Conservation (phyloP, 2,888 invertebrate genomes). For the Eretmocerus hayati region DNA sequence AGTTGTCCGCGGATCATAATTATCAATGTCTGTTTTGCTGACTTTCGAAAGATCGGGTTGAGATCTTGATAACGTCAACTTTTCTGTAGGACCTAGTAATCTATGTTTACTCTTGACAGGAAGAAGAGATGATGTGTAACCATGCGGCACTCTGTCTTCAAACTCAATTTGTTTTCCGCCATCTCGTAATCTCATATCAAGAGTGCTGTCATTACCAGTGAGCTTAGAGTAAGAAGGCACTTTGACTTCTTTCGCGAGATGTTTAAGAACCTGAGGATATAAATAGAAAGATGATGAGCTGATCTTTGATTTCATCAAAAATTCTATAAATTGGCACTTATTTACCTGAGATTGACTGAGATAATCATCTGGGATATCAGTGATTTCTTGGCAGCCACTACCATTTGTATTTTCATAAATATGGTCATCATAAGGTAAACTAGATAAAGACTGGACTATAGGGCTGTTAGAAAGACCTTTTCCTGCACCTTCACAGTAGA, state of each 20-base stretch:
- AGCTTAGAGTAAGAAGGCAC: constrained; percentile 39
- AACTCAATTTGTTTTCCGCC: constrained; percentile 37
- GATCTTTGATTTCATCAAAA: neutral
- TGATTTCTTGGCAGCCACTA: constrained; percentile 60
- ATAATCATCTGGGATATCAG: constrained; percentile 79
- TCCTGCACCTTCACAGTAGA: constrained; percentile 42
- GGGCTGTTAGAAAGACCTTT: constrained; percentile 46
- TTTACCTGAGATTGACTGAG: constrained; percentile 66
- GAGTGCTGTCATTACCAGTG: constrained; percentile 32
- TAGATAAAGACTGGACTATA: constrained; percentile 45
- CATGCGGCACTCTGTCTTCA: constrained; percentile 36
- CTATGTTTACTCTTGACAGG: constrained; percentile 41
- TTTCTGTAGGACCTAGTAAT: constrained; percentile 48
- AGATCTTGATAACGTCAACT: constrained; percentile 65
- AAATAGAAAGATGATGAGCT: neutral
- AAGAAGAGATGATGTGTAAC: constrained; percentile 37
- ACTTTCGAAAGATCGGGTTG: constrained; percentile 75
- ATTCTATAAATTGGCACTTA: constrained; percentile 3
- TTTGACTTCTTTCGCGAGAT: constrained; percentile 72
- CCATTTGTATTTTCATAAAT: constrained; percentile 40
- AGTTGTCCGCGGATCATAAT: constrained; percentile 38
- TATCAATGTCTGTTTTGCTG: constrained; percentile 40
- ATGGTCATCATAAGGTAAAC: constrained; percentile 41
- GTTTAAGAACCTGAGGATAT: constrained; percentile 59
- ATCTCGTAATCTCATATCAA: constrained; percentile 40